These are phyloP conservation scores for Drosophila gunungcola DNA, from an alignment of 1,140 invertebrate species.

Conservation along the genomic window DNA sequence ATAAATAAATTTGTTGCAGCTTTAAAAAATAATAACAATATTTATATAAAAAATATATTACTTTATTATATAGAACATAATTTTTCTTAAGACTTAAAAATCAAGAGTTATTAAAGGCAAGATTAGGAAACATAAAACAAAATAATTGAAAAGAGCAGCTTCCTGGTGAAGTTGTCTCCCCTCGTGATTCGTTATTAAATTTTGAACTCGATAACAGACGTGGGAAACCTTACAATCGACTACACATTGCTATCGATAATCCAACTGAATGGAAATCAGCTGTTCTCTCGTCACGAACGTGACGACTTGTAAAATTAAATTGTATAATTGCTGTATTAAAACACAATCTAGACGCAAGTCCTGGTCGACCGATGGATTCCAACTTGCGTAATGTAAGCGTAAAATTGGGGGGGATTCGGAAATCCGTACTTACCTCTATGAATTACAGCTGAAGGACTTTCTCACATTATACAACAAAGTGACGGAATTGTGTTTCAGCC, in stretches of 20 bases:
- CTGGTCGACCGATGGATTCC: conserved; percentile 53
- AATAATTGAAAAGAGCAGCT: too few species aligned
- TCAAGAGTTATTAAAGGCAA: too few species aligned
- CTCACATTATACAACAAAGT: conserved; percentile 94
- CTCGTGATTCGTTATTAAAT: too few species aligned
- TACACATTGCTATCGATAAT: background rate
- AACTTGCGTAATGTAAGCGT: conserved; percentile 70
- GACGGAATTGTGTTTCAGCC: conserved; percentile 93
- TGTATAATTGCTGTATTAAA: conserved; percentile 29
- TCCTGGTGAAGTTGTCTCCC: too few species aligned
- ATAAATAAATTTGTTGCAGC: too few species aligned
- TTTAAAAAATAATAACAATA: too few species aligned
- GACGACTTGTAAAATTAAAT: conserved; percentile 16
- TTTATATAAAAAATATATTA: too few species aligned
- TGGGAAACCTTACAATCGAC: background rate
- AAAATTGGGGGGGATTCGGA: too few species aligned
- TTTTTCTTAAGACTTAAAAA: too few species aligned
- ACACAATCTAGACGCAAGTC: background rate
- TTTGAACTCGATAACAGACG: conserved; percentile 2
- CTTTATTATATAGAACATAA: too few species aligned
- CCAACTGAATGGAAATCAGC: conserved; percentile 5
- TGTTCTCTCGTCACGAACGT: conserved; percentile 13
- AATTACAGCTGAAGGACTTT: conserved; percentile 91
- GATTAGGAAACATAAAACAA: too few species aligned
- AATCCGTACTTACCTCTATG: background rate